Percentiles rank a stretch among this genome's conserved stretches.
Evolutionary conservation across 2,888 invertebrate genomes (phyloP).

Genomic region (Adelognathus sp.): DNA sequence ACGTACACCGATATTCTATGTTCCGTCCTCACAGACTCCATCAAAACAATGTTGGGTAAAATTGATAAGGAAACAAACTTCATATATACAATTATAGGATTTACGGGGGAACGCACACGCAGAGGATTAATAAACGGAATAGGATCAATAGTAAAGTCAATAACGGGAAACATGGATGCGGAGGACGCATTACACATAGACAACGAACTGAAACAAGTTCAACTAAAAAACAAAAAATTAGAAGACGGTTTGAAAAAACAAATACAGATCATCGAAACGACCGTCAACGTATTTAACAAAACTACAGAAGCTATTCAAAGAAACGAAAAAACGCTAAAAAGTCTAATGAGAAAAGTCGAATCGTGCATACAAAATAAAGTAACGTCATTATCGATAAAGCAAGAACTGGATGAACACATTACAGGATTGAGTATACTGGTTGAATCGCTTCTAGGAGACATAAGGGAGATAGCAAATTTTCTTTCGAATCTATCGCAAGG

Average conservation of each 20-base stretch:
- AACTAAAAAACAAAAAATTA: neutral
- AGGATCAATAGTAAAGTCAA: neutral
- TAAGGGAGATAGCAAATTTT: neutral
- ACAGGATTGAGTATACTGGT: neutral
- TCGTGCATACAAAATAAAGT: neutral
- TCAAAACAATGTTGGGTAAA: neutral
- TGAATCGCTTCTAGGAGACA: neutral
- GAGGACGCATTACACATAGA: neutral
- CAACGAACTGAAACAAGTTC: neutral
- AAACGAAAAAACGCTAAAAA: neutral
- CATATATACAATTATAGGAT: neutral
- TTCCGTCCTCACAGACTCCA: neutral
- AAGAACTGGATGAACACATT: neutral
- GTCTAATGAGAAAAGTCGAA: neutral
- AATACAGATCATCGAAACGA: neutral
- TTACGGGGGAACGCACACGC: neutral
- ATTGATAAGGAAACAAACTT: neutral
- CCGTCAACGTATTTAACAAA: neutral
- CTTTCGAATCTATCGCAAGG: neutral
- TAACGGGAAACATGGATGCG: slow-evolving; percentile 3
- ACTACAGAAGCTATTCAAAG: neutral
- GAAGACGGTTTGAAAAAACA: neutral
- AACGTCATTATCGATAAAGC: neutral
- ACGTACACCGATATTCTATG: neutral
- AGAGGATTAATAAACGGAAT: neutral